Evolutionary conservation across 2,888 invertebrate species (phyloP).

Genomic region (Scaptomyza polygonia): DNA sequence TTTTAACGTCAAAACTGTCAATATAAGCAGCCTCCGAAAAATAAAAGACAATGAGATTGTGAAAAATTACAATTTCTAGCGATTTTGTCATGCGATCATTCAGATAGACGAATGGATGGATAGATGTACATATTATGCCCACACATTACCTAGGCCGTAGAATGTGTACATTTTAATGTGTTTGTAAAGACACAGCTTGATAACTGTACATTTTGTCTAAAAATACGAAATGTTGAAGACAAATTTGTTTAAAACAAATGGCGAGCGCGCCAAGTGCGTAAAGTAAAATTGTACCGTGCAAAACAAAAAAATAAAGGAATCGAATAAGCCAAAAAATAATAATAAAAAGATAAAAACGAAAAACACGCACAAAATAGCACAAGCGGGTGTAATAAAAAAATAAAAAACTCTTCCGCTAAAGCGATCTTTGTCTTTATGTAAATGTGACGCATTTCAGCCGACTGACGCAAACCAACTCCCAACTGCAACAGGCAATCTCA

Average conservation of each 20-base stretch:
- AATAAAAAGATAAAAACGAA: neutral
- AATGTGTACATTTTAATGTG: constrained; percentile 9
- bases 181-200: constrained; percentile 44
- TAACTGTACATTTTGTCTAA: constrained; percentile 63
- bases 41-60: constrained; percentile 58
- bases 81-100: constrained; percentile 47
- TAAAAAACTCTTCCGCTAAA: constrained; percentile 17
- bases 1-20: constrained; percentile 72
- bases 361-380: constrained; percentile 1
- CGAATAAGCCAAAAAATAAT: constrained; percentile 21
- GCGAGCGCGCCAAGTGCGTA: constrained; percentile 45
- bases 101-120: constrained; percentile 19
- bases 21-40: constrained; percentile 45
- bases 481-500: constrained; percentile 43
- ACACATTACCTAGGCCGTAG: constrained; percentile 32
- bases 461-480: constrained; percentile 68
- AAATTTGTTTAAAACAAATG: constrained; percentile 70
- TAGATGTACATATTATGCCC: constrained; percentile 22
- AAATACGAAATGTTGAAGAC: constrained; percentile 64
- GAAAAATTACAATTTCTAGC: constrained; percentile 46
- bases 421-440: constrained; percentile 17
- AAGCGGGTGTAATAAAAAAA: constrained; percentile 29
- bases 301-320: constrained; percentile 19
- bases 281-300: constrained; percentile 22
- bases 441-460: constrained; percentile 63